phyloP scores from a whole-genome alignment of 2,113 vertebrate genomes.

The Otis tarda region DNA sequence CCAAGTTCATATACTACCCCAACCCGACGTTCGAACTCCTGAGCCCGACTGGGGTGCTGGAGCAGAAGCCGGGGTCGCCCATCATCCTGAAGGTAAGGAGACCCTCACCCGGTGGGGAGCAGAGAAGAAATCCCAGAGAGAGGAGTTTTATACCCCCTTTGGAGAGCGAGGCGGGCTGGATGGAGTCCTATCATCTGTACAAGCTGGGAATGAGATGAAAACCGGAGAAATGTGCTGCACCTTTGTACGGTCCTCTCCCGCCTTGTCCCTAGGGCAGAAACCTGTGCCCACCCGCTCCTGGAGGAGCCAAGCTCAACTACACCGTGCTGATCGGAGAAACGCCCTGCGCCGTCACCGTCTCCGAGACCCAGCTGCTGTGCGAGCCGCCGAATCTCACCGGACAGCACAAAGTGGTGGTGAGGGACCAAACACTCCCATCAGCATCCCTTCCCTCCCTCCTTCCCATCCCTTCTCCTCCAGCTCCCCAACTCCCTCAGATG shows the following conservation, averaged over 20 bases:
- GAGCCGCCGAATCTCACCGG: constrained; percentile 93
- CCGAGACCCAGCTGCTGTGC: constrained; percentile 95
- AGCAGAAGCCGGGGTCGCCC: constrained; percentile 95
- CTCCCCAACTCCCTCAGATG: accelerated
- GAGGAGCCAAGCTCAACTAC: constrained; percentile 97
- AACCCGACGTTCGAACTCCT: constrained; percentile 95
- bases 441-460: background rate
- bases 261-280: constrained; percentile 88
- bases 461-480: background rate
- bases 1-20: constrained; percentile 95
- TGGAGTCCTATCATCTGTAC: accelerated
- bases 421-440: background rate
- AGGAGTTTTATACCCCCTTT: no score
- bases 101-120: background rate
- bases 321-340: constrained; percentile 94
- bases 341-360: constrained; percentile 91
- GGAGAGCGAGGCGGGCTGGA: accelerated
- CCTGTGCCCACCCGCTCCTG: constrained; percentile 90
- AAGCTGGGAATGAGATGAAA: background rate
- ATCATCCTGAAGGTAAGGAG: constrained; percentile 93
- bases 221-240: background rate
- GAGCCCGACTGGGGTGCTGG: constrained; percentile 86
- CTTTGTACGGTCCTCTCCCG: background rate
- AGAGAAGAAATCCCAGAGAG: accelerated
- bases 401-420: constrained; percentile 95